phyloP scores from a whole-genome alignment of 2,888 invertebrate genomes.

The Dorcus parallelipipedus region DNA sequence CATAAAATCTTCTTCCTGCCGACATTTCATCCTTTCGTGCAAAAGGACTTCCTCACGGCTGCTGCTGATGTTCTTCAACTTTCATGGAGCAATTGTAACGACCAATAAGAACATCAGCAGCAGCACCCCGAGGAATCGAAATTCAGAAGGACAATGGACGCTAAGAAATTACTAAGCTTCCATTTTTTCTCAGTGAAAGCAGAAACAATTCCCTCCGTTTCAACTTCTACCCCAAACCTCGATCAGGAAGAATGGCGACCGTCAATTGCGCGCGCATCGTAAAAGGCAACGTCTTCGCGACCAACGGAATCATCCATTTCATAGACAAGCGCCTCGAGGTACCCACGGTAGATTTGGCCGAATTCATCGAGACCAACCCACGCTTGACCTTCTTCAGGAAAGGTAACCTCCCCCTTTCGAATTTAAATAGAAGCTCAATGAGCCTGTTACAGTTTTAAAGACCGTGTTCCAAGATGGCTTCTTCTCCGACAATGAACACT shows the following conservation, averaged over 20 bases:
- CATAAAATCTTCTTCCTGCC: too few species aligned
- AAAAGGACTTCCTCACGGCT: too few species aligned
- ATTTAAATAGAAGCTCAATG: not conserved
- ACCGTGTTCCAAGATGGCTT: slow-evolving; percentile 55
- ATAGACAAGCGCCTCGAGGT: slow-evolving; percentile 60
- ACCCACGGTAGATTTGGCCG: slow-evolving; percentile 54
- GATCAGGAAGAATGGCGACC: slow-evolving; percentile 53
- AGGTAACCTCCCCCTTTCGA: slow-evolving; percentile 36
- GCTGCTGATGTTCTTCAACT: too few species aligned
- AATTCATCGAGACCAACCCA: slow-evolving; percentile 56
- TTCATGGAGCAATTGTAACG: too few species aligned
- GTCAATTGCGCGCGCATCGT: slow-evolving; percentile 66
- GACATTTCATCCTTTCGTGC: too few species aligned
- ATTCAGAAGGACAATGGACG: too few species aligned
- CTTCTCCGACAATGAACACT: slow-evolving; percentile 55
- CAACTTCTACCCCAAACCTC: slow-evolving; percentile 55
- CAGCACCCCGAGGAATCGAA: too few species aligned
- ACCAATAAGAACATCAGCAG: too few species aligned
- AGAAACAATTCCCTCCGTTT: slow-evolving; percentile 55
- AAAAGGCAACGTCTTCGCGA: slow-evolving; percentile 59
- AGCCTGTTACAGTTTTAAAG: slow-evolving; percentile 52
- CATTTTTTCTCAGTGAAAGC: slow-evolving; percentile 47
- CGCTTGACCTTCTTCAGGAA: slow-evolving; percentile 58
- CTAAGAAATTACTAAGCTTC: too few species aligned
- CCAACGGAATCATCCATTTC: slow-evolving; percentile 65